Evolutionary conservation across 2,888 invertebrate genomes (phyloP).

Genomic region (Coelogynopora nodosa): DNA sequence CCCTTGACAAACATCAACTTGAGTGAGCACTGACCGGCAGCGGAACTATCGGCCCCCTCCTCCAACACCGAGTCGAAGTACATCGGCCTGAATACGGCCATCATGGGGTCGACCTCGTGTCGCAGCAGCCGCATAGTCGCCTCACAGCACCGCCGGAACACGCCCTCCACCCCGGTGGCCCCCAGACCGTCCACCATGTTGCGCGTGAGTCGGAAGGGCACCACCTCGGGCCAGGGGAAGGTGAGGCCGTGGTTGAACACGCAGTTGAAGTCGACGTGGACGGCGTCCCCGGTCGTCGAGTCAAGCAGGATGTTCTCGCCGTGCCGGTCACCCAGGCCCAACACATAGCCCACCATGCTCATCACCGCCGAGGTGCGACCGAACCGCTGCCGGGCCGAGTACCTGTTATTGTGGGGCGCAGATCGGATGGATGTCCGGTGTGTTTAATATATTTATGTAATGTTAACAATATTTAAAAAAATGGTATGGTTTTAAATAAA

Average conservation of each 20-base stretch:
- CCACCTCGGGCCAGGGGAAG: constrained; percentile 74
- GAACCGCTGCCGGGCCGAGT: constrained; percentile 82
- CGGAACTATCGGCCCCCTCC: neutral
- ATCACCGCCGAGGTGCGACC: constrained; percentile 90
- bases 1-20: too few species aligned
- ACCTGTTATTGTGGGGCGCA: constrained; percentile 68
- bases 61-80: constrained; percentile 66
- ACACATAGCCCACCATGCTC: constrained; percentile 68
- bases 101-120: constrained; percentile 65
- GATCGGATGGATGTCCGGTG: neutral
- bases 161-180: constrained; percentile 83
- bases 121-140: constrained; percentile 81
- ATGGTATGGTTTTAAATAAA: too few species aligned
- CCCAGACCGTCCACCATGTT: constrained; percentile 93
- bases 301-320: constrained; percentile 87
- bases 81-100: constrained; percentile 51
- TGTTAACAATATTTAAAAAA: too few species aligned
- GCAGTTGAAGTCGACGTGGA: constrained; percentile 97
- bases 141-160: constrained; percentile 81
- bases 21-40: too few species aligned
- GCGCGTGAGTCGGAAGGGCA: constrained; percentile 83
- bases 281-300: constrained; percentile 81
- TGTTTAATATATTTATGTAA: neutral
- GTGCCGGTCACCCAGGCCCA: constrained; percentile 69
- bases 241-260: constrained; percentile 85